phyloP scores from a whole-genome alignment of 2,888 invertebrate species.

The Aporophyla lueneburgensis region DNA sequence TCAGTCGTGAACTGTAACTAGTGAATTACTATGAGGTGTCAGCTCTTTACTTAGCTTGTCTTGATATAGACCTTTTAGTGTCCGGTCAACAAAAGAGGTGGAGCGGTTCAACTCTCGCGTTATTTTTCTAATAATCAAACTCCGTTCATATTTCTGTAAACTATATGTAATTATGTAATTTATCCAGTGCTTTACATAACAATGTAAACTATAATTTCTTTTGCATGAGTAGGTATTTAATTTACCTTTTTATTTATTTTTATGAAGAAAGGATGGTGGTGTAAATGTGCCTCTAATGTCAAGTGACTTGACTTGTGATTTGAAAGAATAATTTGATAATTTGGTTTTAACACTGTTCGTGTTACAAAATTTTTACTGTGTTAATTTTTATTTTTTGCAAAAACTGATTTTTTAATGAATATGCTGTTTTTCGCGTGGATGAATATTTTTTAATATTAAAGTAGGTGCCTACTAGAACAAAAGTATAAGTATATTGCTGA shows the following conservation, averaged over 20 bases:
- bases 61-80: neutral
- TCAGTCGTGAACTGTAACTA: neutral
- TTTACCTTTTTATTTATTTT: neutral
- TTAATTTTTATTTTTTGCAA: neutral
- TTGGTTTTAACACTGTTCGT: neutral
- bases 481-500: neutral
- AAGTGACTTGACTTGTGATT: conserved; percentile 17
- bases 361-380: neutral
- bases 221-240: neutral
- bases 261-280: neutral
- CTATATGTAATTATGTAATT: neutral
- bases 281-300: neutral
- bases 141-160: neutral
- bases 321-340: neutral
- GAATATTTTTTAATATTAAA: conserved; percentile 2
- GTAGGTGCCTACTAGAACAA: neutral
- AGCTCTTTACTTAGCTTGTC: neutral
- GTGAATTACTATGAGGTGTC: conserved; percentile 2
- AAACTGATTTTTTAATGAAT: neutral
- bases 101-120: neutral
- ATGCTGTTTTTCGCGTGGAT: neutral
- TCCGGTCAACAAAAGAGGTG: neutral
- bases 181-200: neutral
- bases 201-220: neutral
- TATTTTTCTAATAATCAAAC: neutral